Evolutionary conservation across 2,113 vertebrate genomes (phyloP).

Genomic region (Cyprinodon brontotheroides): DNA sequence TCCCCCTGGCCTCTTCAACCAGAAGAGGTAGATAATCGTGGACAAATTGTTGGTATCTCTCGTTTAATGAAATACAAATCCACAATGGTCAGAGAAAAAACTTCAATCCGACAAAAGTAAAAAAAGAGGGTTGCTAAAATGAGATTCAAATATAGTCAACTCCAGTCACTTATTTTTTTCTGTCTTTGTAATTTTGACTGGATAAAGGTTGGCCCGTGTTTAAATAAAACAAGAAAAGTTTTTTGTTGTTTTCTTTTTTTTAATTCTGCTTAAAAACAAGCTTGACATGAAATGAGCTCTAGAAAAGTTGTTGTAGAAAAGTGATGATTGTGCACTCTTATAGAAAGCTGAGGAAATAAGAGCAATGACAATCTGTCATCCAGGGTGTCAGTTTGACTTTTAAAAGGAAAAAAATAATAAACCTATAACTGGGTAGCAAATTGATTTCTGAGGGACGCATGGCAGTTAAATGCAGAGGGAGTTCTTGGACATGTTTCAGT

Average conservation of each 20-base stretch:
- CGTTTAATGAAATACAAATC: too few relatives aligned
- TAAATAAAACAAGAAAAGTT: not conserved
- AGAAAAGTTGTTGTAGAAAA: constrained; percentile 4
- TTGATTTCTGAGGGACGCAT: constrained; percentile 13
- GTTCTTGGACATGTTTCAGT: constrained; percentile 13
- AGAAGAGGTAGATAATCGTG: too few relatives aligned
- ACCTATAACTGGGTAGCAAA: constrained; percentile 6
- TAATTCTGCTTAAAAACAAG: not conserved
- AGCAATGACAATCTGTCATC: constrained; percentile 19
- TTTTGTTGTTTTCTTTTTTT: not conserved
- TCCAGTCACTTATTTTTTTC: not conserved
- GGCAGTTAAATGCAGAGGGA: constrained; percentile 3
- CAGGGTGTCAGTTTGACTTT: constrained; percentile 11
- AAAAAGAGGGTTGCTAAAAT: not conserved
- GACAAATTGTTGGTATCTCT: too few relatives aligned
- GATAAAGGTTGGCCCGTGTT: not conserved
- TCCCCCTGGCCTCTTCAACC: too few relatives aligned
- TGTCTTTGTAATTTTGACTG: not conserved
- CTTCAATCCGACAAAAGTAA: too few relatives aligned
- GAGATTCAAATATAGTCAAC: not conserved
- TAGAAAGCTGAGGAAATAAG: constrained; percentile 14
- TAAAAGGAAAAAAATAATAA: constrained; percentile 21
- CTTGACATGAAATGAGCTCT: not conserved
- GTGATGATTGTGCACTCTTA: constrained; percentile 23
- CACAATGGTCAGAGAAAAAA: too few relatives aligned